Evolutionary conservation across 1,140 invertebrate genomes (phyloP).

Genomic region (Ectropis grisescens): DNA sequence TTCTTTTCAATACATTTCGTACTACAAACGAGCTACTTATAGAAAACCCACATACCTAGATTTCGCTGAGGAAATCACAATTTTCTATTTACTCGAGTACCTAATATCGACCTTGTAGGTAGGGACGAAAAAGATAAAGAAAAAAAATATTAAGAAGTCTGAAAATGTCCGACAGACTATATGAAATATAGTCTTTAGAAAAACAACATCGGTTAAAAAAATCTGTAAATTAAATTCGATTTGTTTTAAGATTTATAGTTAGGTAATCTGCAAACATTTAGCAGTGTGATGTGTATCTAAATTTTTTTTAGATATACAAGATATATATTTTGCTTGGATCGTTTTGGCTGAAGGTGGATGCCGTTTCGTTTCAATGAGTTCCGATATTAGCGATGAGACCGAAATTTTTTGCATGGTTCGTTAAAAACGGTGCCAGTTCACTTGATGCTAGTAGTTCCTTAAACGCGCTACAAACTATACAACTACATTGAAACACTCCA

Average conservation of each 20-base stretch:
- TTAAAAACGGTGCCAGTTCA: no score
- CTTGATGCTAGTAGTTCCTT: no score
- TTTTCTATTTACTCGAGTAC: conserved; percentile 42
- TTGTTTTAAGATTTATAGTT: conserved; percentile 59
- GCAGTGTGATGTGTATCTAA: conserved; percentile 13
- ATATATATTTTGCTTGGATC: conserved; percentile 32
- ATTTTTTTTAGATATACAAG: conserved; percentile 12
- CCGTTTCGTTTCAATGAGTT: no score
- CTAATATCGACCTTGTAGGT: conserved; percentile 48
- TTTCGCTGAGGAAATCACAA: conserved; percentile 44
- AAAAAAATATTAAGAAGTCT: conserved; percentile 45
- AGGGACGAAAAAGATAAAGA: conserved; percentile 48
- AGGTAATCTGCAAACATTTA: conserved; percentile 41
- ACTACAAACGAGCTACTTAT: conserved; percentile 2
- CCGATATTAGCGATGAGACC: no score
- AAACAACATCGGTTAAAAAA: conserved; percentile 42
- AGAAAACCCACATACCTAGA: conserved; percentile 37
- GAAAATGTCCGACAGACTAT: conserved; percentile 41
- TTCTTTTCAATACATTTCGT: not conserved
- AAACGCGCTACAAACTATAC: no score
- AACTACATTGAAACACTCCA: no score
- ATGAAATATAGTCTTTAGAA: conserved; percentile 45
- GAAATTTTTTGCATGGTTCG: no score
- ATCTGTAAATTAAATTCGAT: conserved; percentile 48
- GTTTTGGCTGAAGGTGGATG: conserved; percentile 21